Conservation (phyloP, 2,113 vertebrate genomes). For the Anarrhichthys ocellatus region DNA sequence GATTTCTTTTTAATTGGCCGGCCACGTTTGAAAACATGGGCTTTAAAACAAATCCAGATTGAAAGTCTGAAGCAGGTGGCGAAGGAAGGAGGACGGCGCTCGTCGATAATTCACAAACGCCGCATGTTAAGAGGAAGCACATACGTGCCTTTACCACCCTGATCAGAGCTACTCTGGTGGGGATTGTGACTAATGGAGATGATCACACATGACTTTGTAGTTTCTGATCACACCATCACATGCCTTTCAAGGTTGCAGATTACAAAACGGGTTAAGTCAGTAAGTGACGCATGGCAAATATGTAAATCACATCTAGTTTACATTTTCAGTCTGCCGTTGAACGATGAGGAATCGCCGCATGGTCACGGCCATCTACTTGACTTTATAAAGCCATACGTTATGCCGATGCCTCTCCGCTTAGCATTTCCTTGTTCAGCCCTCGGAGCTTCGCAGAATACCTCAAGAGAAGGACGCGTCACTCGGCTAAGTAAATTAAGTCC, state of each 20-base stretch:
- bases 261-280: conserved; percentile 3
- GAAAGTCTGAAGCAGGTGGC: not conserved
- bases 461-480: conserved; percentile 45
- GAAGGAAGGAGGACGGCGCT: not conserved
- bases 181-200: not conserved
- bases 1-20: not conserved
- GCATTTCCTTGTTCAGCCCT: conserved; percentile 42
- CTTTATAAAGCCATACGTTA: conserved; percentile 17
- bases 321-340: conserved; percentile 7
- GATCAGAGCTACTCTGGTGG: not conserved
- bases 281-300: conserved; percentile 13
- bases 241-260: conserved; percentile 9
- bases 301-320: conserved; percentile 30
- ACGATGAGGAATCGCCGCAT: conserved; percentile 3
- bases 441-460: conserved; percentile 19
- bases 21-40: not conserved
- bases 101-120: not conserved
- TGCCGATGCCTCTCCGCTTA: conserved; percentile 17
- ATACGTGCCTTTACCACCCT: not conserved
- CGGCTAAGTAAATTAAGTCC: conserved; percentile 72
- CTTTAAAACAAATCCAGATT: not conserved
- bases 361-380: conserved; percentile 21
- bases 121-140: not conserved
- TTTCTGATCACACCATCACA: not conserved
- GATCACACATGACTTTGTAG: conserved; percentile 5